phyloP scores from a whole-genome alignment of 2,113 vertebrate species.

The Caloenas nicobarica region DNA sequence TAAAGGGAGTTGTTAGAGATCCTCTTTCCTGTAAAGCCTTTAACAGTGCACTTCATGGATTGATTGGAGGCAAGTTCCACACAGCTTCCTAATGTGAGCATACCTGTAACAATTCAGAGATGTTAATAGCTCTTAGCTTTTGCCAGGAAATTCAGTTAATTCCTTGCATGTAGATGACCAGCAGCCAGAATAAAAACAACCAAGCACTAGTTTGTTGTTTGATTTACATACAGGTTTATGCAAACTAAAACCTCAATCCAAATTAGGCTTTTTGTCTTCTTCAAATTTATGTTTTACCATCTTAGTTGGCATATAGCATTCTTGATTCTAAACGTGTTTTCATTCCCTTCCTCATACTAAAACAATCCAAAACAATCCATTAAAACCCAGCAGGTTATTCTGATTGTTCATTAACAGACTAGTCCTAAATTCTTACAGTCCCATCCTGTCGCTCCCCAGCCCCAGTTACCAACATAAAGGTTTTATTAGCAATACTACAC shows the following conservation, averaged over 20 bases:
- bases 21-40: not conserved
- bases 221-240: not conserved
- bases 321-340: not conserved
- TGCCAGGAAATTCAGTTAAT: not conserved
- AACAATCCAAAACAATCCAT: not conserved
- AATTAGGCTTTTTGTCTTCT: not conserved
- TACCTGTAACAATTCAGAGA: not conserved
- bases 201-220: not conserved
- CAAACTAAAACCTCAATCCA: not conserved
- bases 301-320: not conserved
- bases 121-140: not conserved
- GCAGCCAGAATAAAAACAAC: not conserved
- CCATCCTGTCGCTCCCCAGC: not conserved
- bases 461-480: accelerated
- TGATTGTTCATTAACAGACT: not conserved
- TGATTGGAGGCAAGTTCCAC: accelerated
- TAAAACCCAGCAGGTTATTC: not conserved
- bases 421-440: not conserved
- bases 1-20: not conserved
- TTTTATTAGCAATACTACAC: not conserved
- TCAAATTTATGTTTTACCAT: not conserved
- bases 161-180: not conserved
- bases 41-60: not conserved
- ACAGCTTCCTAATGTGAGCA: not conserved
- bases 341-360: not conserved